Base-by-base conservation (phyloP, 2,888 invertebrate genomes). In the Gnatocerus cornutus region DNA sequence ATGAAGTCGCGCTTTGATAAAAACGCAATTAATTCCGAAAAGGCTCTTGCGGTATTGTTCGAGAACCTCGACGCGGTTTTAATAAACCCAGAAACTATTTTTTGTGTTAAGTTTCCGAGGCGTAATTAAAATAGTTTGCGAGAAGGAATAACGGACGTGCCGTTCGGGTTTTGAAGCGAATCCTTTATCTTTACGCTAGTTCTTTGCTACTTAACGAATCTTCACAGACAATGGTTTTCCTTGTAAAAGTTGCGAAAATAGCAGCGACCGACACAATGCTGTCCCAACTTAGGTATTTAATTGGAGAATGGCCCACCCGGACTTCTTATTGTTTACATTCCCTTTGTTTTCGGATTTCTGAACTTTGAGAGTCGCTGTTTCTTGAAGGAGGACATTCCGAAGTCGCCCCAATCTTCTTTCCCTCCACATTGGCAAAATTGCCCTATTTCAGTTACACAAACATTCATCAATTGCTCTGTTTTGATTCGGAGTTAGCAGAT, bases 271-370 rank as follows among this genome's bases (percentile, higher is more conserved):
- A 70, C 69, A 72, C 73, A 74, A 77, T 77, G 75, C 76, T 72
- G 71, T 75, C 71, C 74, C 75, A 71, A 75, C 74, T 77, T 76
- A 75, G 81, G 81, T 81, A 81, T 81, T 81, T 82, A 82, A 82
- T 82, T 81, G 82, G 75, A 79, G 80, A 80, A 78, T 74, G 72
- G 74, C 73, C 76, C 76, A 77, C 72, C 68, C 76, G 73, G 78
- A 81, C 79, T 80, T 79, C 79, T 79, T 81, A 82, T 81, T 82
- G 81, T 82, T 81, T 81, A 80, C 79, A 75, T 79, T 80, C 77
- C 77, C 79, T 79, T 80, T 81, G 79, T 81, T 78, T 79, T 77
- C 73, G 76, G 75, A 73, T 78, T 77, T 75, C 71, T 74, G 75
- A 75, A 79, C 76, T 76, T 76, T 74, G 75, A 76, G 73, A 73